Conservation (phyloP, 2,888 invertebrate genomes). For the Pecten maximus region DNA sequence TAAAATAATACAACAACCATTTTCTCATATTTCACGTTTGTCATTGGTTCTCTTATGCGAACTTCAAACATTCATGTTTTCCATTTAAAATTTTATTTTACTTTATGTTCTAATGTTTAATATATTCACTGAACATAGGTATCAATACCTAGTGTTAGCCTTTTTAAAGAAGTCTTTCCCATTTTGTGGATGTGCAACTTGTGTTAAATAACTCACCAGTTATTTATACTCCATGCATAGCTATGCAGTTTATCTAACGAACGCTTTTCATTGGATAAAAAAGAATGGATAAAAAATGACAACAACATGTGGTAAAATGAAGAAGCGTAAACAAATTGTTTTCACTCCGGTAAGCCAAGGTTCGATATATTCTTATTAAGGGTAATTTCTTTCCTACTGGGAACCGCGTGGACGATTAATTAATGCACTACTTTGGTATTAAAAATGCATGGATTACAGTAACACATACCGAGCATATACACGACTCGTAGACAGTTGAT, state of each 20-base stretch:
- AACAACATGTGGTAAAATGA: slow-evolving; percentile 8
- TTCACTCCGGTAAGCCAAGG: not conserved
- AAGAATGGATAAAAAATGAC: slow-evolving; percentile 15
- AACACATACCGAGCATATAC: not conserved
- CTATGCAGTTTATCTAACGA: not conserved
- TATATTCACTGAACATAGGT: not conserved
- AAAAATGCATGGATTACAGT: not conserved
- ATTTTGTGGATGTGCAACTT: not conserved
- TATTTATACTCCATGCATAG: not conserved
- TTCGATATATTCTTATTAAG: slow-evolving; percentile 21
- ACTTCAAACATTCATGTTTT: not conserved
- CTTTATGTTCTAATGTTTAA: not conserved
- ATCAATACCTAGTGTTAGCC: not conserved
- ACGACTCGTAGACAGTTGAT: not conserved
- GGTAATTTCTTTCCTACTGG: not conserved
- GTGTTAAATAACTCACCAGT: not conserved
- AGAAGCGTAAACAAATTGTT: not conserved
- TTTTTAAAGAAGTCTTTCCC: not conserved
- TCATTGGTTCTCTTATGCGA: not conserved
- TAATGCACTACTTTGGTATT: slow-evolving; percentile 12
- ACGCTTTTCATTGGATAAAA: slow-evolving; percentile 10
- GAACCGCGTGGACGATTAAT: not conserved
- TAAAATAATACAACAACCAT: slow-evolving; percentile 16
- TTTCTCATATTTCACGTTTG: slow-evolving; percentile 17
- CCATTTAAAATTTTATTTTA: not conserved